These are phyloP conservation scores for Myotis yumanensis DNA, from an alignment of 2,113 vertebrate genomes.

Conservation along the genomic window DNA sequence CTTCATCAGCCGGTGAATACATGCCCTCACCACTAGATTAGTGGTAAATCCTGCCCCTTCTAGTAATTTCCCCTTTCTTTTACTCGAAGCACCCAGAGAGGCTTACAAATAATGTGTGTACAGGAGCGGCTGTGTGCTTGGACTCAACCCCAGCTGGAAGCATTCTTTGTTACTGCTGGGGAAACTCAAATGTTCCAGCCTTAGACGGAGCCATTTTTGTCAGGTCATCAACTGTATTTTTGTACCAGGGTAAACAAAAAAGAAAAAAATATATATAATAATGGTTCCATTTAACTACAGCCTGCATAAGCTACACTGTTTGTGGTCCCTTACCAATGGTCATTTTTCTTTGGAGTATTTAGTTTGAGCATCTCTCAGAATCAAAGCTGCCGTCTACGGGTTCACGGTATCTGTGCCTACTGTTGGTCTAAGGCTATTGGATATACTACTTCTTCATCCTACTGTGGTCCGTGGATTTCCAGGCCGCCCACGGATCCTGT, in stretches of 20 bases:
- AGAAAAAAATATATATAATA: neutral
- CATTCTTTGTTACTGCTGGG: conserved; percentile 36
- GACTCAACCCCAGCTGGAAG: neutral
- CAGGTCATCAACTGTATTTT: conserved; percentile 85
- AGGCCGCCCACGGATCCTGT: fast-evolving
- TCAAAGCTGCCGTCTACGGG: neutral
- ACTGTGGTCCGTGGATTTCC: neutral
- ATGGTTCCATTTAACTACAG: conserved; percentile 66
- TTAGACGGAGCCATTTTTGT: conserved; percentile 71
- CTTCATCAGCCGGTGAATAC: neutral
- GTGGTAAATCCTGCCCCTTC: neutral
- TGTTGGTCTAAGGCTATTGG: neutral
- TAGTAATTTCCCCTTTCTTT: neutral
- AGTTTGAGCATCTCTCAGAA: neutral
- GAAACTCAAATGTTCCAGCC: conserved; percentile 32
- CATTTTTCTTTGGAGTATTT: neutral
- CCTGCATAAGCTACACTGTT: neutral
- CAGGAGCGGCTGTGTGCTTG: neutral
- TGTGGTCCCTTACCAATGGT: neutral
- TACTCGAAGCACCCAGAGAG: neutral
- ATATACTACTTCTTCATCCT: neutral
- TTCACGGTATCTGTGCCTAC: neutral
- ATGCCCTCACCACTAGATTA: neutral
- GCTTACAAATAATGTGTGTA: neutral
- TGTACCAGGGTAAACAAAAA: conserved; percentile 77